Base-by-base conservation (phyloP, 2,888 invertebrate species). In the Lasiommata megera region DNA sequence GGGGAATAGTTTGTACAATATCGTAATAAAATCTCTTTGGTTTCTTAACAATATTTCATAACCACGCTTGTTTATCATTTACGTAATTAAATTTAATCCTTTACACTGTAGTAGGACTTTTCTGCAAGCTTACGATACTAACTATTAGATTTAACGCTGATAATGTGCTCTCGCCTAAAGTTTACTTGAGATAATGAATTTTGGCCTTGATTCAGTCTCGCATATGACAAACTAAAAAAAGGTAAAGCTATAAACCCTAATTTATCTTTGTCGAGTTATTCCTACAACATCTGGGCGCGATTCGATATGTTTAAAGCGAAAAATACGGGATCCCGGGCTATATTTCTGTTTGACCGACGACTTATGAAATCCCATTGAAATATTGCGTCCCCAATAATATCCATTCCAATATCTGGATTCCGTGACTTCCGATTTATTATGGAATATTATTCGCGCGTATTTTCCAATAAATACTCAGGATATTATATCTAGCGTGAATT, bases 361-460 rank as follows among this genome's bases (percentile, higher is more conserved):
- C 47, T 60, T 43, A 56, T 56, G 53, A 48, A 53, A 53, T 48
- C 41, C 53, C 40, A 29, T 48, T 53, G 60, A 56, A 56, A 43
- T 56, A 60, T 60, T 38, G 48, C 53, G 40, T 51, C 51, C 46
- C 51, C 41, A 34, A 57, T 47, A 55, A 52, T 47, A 52, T 48
- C 48, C 47, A 56, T 56, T 60, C 52, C 47, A 29, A 56, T 53
- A 53, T 48, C 47, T 37, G 43, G 55, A 43, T 37, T 41, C 43
- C 23, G 36, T 53, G 60, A 59, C 51, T 56, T 52, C 40, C 51
- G 46, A 52, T 56, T 50, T 44, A 60, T 56, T 36, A 50, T 41
- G 41, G 52, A 53, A 51, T 56, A 50, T 56, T 36, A 51, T 56
- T 29, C 29, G 16, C 12, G 41, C 16, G 29, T 36, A 53, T 36